Conservation (phyloP, 2,797 vertebrate genomes). For the Bovichtus variegatus region DNA sequence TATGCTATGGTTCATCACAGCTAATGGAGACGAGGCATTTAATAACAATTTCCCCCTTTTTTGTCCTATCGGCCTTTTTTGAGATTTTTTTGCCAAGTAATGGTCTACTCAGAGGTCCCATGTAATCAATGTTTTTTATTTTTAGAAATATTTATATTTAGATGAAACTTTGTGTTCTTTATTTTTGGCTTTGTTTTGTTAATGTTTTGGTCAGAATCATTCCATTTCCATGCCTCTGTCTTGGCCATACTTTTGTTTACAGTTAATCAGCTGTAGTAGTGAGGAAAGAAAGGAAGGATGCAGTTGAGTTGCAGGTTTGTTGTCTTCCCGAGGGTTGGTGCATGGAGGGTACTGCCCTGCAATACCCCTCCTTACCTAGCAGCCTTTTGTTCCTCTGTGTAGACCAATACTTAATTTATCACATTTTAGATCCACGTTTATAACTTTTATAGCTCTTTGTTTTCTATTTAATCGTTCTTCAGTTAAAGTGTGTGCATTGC, state of each 20-base stretch:
- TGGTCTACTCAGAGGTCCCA: constrained; percentile 64
- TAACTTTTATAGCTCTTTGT: constrained; percentile 45
- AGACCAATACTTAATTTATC: constrained; percentile 62
- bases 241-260: constrained; percentile 61
- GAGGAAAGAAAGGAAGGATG: constrained; percentile 21
- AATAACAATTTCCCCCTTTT: constrained; percentile 13
- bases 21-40: constrained; percentile 66
- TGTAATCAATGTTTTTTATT: constrained; percentile 42
- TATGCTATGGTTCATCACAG: constrained; percentile 21
- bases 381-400: constrained; percentile 51
- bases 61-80: constrained; percentile 65
- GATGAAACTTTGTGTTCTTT: constrained; percentile 26
- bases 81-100: constrained; percentile 70
- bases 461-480: constrained; percentile 45
- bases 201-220: constrained; percentile 58
- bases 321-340: constrained; percentile 52
- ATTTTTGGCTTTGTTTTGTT: constrained; percentile 42
- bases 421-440: constrained; percentile 51
- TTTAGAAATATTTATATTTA: constrained; percentile 52
- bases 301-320: constrained; percentile 39
- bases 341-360: constrained; percentile 28
- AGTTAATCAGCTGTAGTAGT: constrained; percentile 40
- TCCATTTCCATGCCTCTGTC: constrained; percentile 62
- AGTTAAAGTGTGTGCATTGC: constrained; percentile 65
- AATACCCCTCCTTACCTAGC: constrained; percentile 30